Base-by-base conservation (phyloP, 35 echinoderm and acorn worm species). In the Amphiura filiformis region DNA sequence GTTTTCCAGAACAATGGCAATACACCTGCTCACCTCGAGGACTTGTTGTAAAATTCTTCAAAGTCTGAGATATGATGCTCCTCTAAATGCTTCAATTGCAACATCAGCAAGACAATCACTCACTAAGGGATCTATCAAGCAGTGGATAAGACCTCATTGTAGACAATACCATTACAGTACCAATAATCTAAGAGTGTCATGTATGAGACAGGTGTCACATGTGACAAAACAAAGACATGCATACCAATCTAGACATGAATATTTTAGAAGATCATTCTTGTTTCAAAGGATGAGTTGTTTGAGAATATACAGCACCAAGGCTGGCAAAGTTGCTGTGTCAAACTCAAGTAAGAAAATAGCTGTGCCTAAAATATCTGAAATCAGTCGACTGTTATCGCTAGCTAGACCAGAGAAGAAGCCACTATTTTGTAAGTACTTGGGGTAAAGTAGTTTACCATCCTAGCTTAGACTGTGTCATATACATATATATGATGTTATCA, bases 341-440 rank as follows among this genome's bases (percentile, higher is more conserved):
- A 15, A n/a, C 20, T 7, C 61, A 70, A 70, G 61, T 23, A 70
- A 70, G 61, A 84, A 75, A 84, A 23, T 65, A 14, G 49, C 57
- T 15, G 82, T 93, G 33, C 94, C 94, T 57, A 96, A 96, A 42
- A 37, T 37, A 39, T 89, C 90, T 78, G 94, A 93, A 57, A 86
- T 93, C 26, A 76, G 23, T 37, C 88, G 91, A 61, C 35, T 96
- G 15, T 61, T 96, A 38, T 83, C 87, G 22, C 77, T 93, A 12
- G 94, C 94, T 39, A 86, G 89, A 83, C 91, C 94, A 38, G 94
- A 96, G 80, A 89, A 44, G 56, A 82, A 80, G 36, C 79, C 83
- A 90, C 75, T 96, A 33, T 35, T 65, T 78, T 91, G 94, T 96
- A 86, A 47, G 78, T 78, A 75, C 11, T 79, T 39, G n/a, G 26